A percentile compares a stretch with the other conserved stretches of the same genome.
Conservation (phyloP, 2,113 vertebrate species). For the Trinectes maculatus region DNA sequence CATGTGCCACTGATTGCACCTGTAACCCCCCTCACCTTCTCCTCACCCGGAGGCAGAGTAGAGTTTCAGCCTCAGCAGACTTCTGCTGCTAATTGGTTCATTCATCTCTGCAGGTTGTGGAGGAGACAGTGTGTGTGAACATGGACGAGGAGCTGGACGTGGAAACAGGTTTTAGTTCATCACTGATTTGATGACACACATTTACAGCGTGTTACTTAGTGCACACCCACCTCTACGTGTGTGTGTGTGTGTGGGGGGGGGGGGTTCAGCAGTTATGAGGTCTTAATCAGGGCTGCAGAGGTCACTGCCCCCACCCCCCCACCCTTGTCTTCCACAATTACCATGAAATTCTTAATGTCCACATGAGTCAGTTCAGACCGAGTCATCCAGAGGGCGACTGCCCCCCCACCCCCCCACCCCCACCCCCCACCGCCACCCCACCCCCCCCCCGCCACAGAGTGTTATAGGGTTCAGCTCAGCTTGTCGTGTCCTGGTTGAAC, state of each 20-base stretch:
- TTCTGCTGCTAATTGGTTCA: conserved; percentile 38
- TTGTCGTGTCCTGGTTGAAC: conserved; percentile 65
- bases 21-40: conserved; percentile 54
- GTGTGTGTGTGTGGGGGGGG: conserved; percentile 19
- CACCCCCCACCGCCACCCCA: neutral
- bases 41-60: conserved; percentile 24
- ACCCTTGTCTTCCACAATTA: conserved; percentile 75
- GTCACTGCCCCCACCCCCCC: conserved; percentile 69
- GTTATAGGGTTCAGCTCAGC: conserved; percentile 55
- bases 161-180: too few species aligned
- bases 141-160: too few species aligned
- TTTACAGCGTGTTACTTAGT: neutral
- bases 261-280: conserved; percentile 62
- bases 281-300: conserved; percentile 77
- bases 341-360: conserved; percentile 84
- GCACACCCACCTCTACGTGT: neutral
- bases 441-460: neutral
- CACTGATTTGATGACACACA: too few species aligned
- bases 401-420: conserved; percentile 26
- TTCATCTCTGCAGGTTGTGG: conserved; percentile 14
- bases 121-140: neutral
- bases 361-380: conserved; percentile 61
- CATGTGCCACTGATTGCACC: conserved; percentile 63
- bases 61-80: conserved; percentile 44
- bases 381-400: conserved; percentile 81